phyloP scores from a whole-genome alignment of 1,140 invertebrate genomes.

The Frieseomelitta varia region DNA sequence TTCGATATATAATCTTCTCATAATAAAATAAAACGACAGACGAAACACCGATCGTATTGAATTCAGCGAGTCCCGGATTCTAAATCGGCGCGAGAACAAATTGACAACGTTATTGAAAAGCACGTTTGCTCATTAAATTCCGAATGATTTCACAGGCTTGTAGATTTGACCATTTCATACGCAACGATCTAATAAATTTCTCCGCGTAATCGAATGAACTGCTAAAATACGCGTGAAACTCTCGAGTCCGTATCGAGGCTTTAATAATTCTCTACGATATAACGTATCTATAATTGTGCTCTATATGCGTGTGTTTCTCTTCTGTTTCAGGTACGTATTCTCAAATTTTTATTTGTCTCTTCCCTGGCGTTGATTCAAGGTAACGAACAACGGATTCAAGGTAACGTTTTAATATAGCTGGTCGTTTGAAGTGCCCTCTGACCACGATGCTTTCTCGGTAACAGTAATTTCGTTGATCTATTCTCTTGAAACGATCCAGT shows the following conservation, averaged over 20 bases:
- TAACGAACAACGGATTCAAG: constrained; percentile 32
- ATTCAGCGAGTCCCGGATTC: no score
- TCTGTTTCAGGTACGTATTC: constrained; percentile 70
- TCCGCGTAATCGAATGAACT: neutral
- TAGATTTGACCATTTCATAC: no score
- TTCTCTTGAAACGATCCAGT: neutral
- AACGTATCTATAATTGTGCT: neutral
- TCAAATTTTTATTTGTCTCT: constrained; percentile 26
- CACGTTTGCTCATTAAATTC: no score
- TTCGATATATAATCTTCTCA: no score
- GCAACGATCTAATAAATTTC: no score
- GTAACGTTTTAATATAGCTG: neutral
- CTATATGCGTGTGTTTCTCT: constrained; percentile 36
- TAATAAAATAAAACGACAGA: no score
- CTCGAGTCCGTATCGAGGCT: no score
- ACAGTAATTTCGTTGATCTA: neutral
- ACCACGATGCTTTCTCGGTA: neutral
- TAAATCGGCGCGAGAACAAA: no score
- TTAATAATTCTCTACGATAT: neutral
- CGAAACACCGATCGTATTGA: no score
- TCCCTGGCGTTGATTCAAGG: constrained; percentile 45
- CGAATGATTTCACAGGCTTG: no score
- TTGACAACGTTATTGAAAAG: no score
- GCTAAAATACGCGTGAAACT: no score
- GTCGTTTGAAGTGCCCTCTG: neutral